Conservation (phyloP, 2,113 vertebrate species). For the Astur gentilis region DNA sequence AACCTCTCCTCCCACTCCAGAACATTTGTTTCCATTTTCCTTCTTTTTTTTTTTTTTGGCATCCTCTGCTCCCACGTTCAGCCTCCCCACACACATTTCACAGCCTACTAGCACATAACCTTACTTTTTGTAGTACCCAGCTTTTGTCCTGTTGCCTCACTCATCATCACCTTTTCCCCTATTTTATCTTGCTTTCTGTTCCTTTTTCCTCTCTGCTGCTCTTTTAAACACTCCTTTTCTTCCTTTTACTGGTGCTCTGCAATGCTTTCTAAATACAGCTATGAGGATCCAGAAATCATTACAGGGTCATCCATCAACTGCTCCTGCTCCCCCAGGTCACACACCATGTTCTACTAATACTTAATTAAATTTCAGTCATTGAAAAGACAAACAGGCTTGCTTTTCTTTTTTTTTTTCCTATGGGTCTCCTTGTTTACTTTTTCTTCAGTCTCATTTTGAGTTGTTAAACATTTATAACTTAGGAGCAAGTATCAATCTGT, state of each 20-base stretch:
- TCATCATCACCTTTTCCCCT: not conserved
- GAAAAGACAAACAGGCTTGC: not conserved
- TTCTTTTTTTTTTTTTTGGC: not conserved
- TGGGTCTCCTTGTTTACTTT: not conserved
- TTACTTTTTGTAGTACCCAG: not conserved
- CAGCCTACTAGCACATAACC: not conserved
- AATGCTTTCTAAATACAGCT: not conserved
- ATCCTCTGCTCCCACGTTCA: not conserved
- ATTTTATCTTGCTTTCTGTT: not conserved
- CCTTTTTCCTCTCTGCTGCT: not conserved
- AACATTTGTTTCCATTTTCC: not conserved
- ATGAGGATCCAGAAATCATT: not conserved
- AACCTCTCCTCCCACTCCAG: not conserved
- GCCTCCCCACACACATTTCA: not conserved
- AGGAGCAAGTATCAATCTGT: not conserved
- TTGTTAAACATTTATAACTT: slow-evolving; percentile 34
- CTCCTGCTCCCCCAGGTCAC: not conserved
- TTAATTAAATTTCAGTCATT: slow-evolving; percentile 19
- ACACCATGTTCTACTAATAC: not conserved
- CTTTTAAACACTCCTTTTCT: not conserved
- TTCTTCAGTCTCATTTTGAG: not conserved
- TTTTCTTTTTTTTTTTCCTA: not conserved
- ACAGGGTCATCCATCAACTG: not conserved
- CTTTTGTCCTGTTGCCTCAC: not conserved
- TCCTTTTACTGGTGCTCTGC: not conserved